A percentile compares a stretch with the other conserved stretches of the same genome.
Evolutionary conservation across 2,888 invertebrate genomes (phyloP).

Genomic region (Pteria penguin): DNA sequence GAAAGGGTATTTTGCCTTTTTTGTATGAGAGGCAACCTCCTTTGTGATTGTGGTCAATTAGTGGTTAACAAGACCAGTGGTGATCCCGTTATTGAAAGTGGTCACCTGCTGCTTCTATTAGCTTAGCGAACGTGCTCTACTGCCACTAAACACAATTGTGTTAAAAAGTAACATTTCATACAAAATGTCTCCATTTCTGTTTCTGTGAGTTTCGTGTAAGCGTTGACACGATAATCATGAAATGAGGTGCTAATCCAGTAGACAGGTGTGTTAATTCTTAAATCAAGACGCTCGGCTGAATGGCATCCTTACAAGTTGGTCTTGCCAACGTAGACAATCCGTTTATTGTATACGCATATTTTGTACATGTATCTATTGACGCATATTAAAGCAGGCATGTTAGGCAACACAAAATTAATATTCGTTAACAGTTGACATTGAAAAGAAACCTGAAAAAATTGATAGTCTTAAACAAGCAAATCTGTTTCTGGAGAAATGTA

Average conservation of each 20-base stretch:
- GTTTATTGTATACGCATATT: too few relatives aligned
- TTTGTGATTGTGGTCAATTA: not conserved
- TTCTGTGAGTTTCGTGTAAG: not conserved
- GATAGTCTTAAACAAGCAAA: too few relatives aligned
- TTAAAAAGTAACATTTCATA: not conserved
- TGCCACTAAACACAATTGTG: not conserved
- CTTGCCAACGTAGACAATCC: too few relatives aligned
- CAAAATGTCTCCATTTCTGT: not conserved
- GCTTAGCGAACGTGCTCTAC: not conserved
- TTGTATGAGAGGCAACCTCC: too few relatives aligned
- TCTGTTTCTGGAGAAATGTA: too few relatives aligned
- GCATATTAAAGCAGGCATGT: too few relatives aligned
- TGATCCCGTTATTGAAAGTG: not conserved
- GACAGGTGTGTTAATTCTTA: slow-evolving; percentile 9
- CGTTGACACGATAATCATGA: slow-evolving; percentile 22
- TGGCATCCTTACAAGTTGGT: too few relatives aligned
- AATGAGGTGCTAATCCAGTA: not conserved
- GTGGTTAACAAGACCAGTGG: not conserved
- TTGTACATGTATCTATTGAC: too few relatives aligned
- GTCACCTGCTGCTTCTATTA: not conserved
- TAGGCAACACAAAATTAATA: too few relatives aligned
- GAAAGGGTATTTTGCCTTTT: too few relatives aligned
- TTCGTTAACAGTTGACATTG: too few relatives aligned
- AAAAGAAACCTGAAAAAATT: too few relatives aligned
- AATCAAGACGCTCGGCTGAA: not conserved